These are phyloP conservation scores for Labroides dimidiatus DNA, from an alignment of 2,797 vertebrate species.

Conservation along the genomic window DNA sequence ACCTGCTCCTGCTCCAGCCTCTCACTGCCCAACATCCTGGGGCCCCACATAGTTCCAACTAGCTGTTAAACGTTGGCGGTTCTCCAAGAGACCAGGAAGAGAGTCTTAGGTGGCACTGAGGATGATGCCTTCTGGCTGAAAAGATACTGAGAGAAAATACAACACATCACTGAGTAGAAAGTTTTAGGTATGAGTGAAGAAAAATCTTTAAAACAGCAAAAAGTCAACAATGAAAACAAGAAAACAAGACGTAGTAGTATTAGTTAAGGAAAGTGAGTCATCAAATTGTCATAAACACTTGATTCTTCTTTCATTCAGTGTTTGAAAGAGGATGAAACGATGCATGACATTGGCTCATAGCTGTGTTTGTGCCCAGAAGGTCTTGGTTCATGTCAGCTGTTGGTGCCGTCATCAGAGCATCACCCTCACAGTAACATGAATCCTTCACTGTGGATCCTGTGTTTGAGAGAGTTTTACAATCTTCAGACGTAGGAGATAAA, in stretches of 20 bases:
- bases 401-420: constrained; percentile 16
- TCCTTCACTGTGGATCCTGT: no score
- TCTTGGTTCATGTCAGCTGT: constrained; percentile 21
- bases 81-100: constrained; percentile 33
- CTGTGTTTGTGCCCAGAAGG: constrained; percentile 10
- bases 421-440: constrained; percentile 1
- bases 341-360: not conserved
- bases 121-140: constrained; percentile 26
- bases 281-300: no score
- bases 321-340: not conserved
- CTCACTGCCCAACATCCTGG: constrained; percentile 48
- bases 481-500: no score
- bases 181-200: not conserved
- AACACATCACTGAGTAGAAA: not conserved
- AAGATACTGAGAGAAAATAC: constrained; percentile 13
- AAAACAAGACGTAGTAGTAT: no score
- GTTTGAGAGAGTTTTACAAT: no score
- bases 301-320: no score
- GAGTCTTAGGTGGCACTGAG: constrained; percentile 5
- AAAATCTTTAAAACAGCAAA: not conserved
- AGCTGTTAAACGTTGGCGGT: constrained; percentile 65
- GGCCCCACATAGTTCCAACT: constrained; percentile 43
- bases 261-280: not conserved
- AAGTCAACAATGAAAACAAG: no score
- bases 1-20: constrained; percentile 68